Percentiles rank a stretch among this genome's conserved stretches.
phyloP scores from a whole-genome alignment of 2,797 vertebrate species.

The Chaetophractus vellerosus region DNA sequence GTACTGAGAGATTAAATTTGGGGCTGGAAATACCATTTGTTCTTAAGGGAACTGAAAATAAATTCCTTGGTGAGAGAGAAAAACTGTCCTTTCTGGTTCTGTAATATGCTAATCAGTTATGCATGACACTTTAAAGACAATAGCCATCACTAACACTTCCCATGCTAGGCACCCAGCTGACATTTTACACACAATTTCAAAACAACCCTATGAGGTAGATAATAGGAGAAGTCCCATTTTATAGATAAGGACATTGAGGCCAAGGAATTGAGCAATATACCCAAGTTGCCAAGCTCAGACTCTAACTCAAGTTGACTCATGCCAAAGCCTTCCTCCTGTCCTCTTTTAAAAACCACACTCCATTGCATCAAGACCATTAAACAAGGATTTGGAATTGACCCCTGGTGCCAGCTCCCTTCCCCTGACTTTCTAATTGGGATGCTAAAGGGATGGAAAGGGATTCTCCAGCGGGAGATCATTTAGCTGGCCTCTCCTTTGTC shows the following conservation, averaged over 20 bases:
- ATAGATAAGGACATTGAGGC: background rate
- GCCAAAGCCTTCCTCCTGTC: background rate
- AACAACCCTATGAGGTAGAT: background rate
- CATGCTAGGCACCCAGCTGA: background rate
- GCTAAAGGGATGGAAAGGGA: background rate
- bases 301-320: too few relatives aligned
- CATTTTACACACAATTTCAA: background rate
- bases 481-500: background rate
- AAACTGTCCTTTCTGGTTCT: background rate
- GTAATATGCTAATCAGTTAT: background rate
- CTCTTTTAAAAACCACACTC: background rate
- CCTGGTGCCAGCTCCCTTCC: background rate
- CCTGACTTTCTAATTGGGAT: background rate
- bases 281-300: background rate
- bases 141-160: background rate
- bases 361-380: background rate
- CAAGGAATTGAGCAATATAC: background rate
- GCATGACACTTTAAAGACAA: background rate
- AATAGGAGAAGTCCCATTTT: background rate
- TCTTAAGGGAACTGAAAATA: conserved; percentile 33
- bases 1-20: background rate
- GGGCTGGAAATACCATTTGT: background rate
- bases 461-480: background rate
- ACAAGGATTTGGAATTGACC: background rate
- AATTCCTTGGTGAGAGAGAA: background rate